These are phyloP conservation scores for Drosophila borealis DNA, from an alignment of 2,888 invertebrate genomes.

Conservation along the genomic window DNA sequence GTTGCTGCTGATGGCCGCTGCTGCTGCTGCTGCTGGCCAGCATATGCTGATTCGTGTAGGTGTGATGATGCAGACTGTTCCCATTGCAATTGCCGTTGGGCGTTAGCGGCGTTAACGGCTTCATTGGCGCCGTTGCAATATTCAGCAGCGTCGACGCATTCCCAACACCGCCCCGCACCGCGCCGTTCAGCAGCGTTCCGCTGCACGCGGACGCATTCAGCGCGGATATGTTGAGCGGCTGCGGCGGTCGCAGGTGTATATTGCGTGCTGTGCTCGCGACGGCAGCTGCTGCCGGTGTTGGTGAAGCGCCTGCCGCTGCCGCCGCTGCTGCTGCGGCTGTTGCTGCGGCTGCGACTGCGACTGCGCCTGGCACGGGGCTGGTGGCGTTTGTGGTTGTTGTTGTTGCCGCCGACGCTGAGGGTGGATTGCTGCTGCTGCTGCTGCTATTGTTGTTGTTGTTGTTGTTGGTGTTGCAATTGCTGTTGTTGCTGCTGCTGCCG, in stretches of 20 bases:
- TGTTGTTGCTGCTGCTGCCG: slow-evolving; percentile 9
- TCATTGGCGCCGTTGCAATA: slow-evolving; percentile 69
- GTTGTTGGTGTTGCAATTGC: slow-evolving; percentile 5
- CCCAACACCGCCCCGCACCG: slow-evolving; percentile 83
- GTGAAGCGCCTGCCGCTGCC: slow-evolving; percentile 34
- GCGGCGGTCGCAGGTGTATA: slow-evolving; percentile 85
- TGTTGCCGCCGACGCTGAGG: slow-evolving; percentile 43
- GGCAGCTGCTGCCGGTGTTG: slow-evolving; percentile 71
- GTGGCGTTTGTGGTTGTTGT: slow-evolving; percentile 35
- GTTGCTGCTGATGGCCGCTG: slow-evolving; percentile 40
- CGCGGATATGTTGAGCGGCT: slow-evolving; percentile 89
- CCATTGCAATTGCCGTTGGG: slow-evolving; percentile 70
- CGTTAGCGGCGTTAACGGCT: slow-evolving; percentile 77
- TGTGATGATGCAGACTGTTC: slow-evolving; percentile 77
- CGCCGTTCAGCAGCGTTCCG: slow-evolving; percentile 50
- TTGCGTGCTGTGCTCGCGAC: slow-evolving; percentile 81
- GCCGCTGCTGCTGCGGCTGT: slow-evolving; percentile 13
- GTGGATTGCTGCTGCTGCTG: slow-evolving; percentile 39
- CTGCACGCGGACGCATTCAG: slow-evolving; percentile 82
- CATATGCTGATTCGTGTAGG: slow-evolving; percentile 82
- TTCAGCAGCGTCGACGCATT: slow-evolving; percentile 62
- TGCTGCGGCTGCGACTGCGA: not conserved
- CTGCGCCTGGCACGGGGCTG: slow-evolving; percentile 19
- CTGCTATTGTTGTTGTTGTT: slow-evolving; percentile 16
- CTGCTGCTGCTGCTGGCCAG: slow-evolving; percentile 66